phyloP scores from a whole-genome alignment of 2,113 vertebrate genomes.

The Ptilonorhynchus violaceus region DNA sequence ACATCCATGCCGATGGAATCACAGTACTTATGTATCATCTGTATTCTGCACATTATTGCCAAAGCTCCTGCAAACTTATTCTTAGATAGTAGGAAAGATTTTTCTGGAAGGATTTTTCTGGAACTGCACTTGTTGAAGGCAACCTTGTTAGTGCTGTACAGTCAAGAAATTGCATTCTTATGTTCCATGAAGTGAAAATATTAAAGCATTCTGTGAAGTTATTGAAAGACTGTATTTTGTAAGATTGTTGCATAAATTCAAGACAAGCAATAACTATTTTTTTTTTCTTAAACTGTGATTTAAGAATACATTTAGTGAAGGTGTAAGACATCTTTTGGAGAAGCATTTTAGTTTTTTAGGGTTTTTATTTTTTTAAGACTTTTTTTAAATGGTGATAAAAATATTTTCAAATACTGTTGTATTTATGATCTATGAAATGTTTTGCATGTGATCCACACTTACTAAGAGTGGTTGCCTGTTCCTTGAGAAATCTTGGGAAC shows the following conservation, averaged over 20 bases:
- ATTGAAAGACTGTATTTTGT: neutral
- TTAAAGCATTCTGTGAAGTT: neutral
- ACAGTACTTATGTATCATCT: neutral
- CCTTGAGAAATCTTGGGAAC: neutral
- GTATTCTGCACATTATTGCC: neutral
- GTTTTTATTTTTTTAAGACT: neutral
- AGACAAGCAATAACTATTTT: neutral
- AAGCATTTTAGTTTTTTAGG: neutral
- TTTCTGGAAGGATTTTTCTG: neutral
- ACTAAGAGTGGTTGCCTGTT: neutral
- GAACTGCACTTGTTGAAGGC: neutral
- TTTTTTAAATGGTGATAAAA: neutral
- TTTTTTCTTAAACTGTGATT: neutral
- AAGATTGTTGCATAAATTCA: neutral
- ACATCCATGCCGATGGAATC: neutral
- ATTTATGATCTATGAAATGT: neutral
- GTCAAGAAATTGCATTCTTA: neutral
- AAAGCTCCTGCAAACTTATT: neutral
- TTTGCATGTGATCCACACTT: neutral
- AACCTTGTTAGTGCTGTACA: neutral
- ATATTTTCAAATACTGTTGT: neutral
- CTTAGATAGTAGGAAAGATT: neutral
- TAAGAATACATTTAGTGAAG: neutral
- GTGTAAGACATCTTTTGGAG: neutral
- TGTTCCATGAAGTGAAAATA: neutral